phyloP scores from a whole-genome alignment of 2,113 vertebrate genomes.

The Glaucidium brasilianum region DNA sequence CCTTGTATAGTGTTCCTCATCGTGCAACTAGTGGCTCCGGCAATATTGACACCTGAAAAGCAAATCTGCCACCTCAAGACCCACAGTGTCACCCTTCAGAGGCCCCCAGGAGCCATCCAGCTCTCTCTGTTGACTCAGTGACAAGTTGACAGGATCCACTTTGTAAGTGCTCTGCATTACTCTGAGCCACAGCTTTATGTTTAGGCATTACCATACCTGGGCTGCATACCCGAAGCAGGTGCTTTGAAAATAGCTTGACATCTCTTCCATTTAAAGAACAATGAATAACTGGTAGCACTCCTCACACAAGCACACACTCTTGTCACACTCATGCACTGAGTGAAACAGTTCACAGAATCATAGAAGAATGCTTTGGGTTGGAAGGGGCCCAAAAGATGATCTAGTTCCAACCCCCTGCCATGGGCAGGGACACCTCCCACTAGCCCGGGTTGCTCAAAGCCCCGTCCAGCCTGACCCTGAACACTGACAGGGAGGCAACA shows the following conservation, averaged over 20 bases:
- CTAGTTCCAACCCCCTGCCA: too few species aligned
- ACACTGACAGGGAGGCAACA: too few species aligned
- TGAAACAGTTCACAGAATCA: not conserved
- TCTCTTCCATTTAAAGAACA: not conserved
- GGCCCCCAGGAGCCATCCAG: not conserved
- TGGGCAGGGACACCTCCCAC: too few species aligned
- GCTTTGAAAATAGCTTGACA: not conserved
- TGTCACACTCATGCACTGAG: not conserved
- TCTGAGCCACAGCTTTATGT: not conserved
- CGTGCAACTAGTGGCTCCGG: not conserved
- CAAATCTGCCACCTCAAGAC: accelerated
- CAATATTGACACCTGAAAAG: not conserved
- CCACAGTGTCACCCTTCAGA: not conserved
- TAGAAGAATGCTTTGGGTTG: too few species aligned
- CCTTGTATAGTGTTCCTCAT: not conserved
- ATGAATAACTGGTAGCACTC: not conserved
- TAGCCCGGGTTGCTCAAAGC: too few species aligned
- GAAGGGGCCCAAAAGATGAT: too few species aligned
- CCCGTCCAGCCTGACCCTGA: too few species aligned
- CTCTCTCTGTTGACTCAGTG: not conserved
- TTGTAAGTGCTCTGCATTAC: not conserved
- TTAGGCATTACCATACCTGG: not conserved
- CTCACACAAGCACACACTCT: not conserved
- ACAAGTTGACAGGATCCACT: not conserved
- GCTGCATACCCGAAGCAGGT: not conserved